phyloP scores from a whole-genome alignment of 2,113 vertebrate species.

The Galbula dea region DNA sequence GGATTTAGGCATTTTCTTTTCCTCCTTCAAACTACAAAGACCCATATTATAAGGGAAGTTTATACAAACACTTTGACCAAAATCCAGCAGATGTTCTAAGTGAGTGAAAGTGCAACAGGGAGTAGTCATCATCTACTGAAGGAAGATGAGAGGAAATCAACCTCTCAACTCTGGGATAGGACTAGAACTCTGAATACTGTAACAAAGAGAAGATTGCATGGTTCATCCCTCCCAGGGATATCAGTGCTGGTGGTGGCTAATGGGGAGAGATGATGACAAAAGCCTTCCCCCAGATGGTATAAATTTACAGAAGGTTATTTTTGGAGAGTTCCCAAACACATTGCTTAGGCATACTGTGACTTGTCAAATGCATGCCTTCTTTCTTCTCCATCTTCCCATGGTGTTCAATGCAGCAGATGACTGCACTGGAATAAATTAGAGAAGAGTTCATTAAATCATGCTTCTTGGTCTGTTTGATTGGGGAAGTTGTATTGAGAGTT shows the following conservation, averaged over 20 bases:
- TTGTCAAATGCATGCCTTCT: neutral
- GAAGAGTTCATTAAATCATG: neutral
- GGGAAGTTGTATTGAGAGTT: neutral
- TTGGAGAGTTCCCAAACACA: neutral
- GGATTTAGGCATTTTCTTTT: neutral
- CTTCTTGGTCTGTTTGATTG: neutral
- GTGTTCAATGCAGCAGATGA: neutral
- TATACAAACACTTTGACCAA: neutral
- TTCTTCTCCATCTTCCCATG: neutral
- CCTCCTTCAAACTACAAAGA: neutral
- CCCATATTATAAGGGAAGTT: neutral
- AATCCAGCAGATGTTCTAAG: neutral
- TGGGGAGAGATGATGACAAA: neutral
- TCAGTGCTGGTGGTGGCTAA: neutral
- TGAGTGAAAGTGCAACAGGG: neutral
- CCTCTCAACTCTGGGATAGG: neutral
- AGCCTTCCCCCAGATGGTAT: neutral
- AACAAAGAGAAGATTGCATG: neutral
- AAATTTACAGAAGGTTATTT: neutral
- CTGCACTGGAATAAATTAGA: neutral
- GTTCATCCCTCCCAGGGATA: neutral
- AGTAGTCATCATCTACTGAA: neutral
- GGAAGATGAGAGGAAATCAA: neutral
- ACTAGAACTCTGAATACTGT: neutral
- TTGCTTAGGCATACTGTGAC: neutral